Base-by-base conservation (phyloP, 1,140 invertebrate species). In the Probaryconus sp. region DNA sequence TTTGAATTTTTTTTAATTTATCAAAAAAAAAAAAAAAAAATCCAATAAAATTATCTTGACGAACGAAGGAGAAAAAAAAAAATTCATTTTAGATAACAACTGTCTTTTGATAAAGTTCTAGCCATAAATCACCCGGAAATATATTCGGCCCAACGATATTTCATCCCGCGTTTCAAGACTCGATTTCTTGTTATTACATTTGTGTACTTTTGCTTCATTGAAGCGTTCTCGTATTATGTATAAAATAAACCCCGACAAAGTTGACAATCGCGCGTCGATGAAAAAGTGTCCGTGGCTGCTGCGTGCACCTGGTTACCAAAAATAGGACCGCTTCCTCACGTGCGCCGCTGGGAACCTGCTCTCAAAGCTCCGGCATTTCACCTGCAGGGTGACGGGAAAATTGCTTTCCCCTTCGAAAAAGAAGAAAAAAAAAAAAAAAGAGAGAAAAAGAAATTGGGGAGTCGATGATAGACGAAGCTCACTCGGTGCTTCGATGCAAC, bases 321-420 rank as follows among this genome's bases (percentile, higher is more conserved):
- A 71, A 76, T 71, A 71, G 40, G 26, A 14, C 37, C 56, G 48
- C 38, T 71, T 67, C 68, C 74, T 70, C 68, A 64, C 74, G 50
- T 67, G 74, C 68, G 35, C 64, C 7, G 37, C 37, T 51, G 35
- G 67, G 68, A 74, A 77, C 77, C 70, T 79, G 74, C 77, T 70
- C 51, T 16, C 47, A 48, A 60, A 53, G 48, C 67, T 67, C 43
- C 42, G 43, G 70, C 73, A 82, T 85, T 77, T 84, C 84, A 85
- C 84, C 84, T 85, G 83, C 83, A 61, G 43, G 58, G 70, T 70
- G 76, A 67, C 74, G 72, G 79, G 78, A 79, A 85, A 83, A 84
- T 80, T 72, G 76, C 45, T 69, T 64, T 64, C 67, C 73, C 64
- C 73, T 37, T 37, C 38, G 31, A 45, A n/a, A n/a, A n/a, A n/a